Evolutionary conservation across 2,888 invertebrate species (phyloP).

Genomic region (Mylabris sibirica): DNA sequence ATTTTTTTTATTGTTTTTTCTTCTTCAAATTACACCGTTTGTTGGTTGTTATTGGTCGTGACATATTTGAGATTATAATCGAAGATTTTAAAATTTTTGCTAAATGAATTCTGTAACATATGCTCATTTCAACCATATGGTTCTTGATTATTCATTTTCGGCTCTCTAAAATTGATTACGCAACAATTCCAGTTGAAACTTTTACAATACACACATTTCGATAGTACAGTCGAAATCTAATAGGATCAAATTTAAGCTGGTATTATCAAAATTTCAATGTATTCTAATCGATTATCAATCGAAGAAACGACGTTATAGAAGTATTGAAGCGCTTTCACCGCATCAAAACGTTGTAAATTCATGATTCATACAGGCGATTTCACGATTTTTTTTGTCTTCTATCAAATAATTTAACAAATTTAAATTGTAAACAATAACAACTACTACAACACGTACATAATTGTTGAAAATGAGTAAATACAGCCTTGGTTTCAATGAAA

Average conservation of each 20-base stretch:
- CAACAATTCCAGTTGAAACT: background rate
- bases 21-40: background rate
- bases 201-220: slow-evolving; percentile 4
- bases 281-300: too few species aligned
- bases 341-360: too few species aligned
- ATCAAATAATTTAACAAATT: background rate
- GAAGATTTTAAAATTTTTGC: background rate
- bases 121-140: background rate
- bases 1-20: background rate
- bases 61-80: background rate
- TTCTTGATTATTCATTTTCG: background rate
- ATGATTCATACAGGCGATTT: slow-evolving; percentile 7
- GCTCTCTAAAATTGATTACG: slow-evolving; percentile 5
- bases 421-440: background rate
- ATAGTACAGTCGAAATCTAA: background rate
- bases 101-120: background rate
- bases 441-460: background rate
- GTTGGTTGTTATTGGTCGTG: background rate
- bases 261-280: background rate
- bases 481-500: slow-evolving; percentile 7
- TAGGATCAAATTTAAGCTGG: background rate
- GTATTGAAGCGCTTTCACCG: slow-evolving; percentile 2
- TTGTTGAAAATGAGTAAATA: background rate
- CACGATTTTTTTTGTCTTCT: background rate
- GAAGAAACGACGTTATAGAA: too few species aligned